A percentile compares a stretch with the other conserved stretches of the same genome.
Conservation (phyloP, 2,888 invertebrate genomes). For the Parnassius glacialis region DNA sequence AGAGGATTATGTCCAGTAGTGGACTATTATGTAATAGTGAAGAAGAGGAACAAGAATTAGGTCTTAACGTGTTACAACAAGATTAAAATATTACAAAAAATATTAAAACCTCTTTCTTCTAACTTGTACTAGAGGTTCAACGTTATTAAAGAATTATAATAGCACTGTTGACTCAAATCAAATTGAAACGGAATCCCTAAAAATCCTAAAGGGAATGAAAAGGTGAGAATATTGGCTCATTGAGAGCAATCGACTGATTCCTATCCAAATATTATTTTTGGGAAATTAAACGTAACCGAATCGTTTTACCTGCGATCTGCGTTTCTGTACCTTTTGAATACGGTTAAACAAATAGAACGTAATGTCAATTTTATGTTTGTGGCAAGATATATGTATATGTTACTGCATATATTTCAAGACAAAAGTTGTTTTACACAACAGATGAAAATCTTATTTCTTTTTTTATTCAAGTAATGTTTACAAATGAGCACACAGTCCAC, state of each 20-base stretch:
- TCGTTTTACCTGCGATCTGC: slow-evolving; percentile 3
- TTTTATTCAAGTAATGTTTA: too few relatives aligned
- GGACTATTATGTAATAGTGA: too few relatives aligned
- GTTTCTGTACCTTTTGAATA: slow-evolving; percentile 5
- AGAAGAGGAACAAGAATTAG: too few relatives aligned
- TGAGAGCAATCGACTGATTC: slow-evolving; percentile 12
- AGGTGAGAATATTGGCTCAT: slow-evolving; percentile 30
- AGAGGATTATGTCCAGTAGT: too few relatives aligned
- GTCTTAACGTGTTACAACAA: too few relatives aligned
- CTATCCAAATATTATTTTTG: slow-evolving; percentile 23
- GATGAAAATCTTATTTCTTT: too few relatives aligned
- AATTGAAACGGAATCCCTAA: slow-evolving; percentile 36
- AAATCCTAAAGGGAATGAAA: slow-evolving; percentile 34
- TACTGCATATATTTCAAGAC: too few relatives aligned
- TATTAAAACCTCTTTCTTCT: background rate
- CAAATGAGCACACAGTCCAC: too few relatives aligned
- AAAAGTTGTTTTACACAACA: too few relatives aligned
- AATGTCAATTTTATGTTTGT: background rate
- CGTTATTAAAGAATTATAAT: slow-evolving; percentile 16
- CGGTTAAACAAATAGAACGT: background rate
- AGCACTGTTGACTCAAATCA: slow-evolving; percentile 32
- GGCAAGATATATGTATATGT: too few relatives aligned
- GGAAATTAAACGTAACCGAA: slow-evolving; percentile 4
- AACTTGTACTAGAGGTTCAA: background rate
- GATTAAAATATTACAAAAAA: too few relatives aligned